These are phyloP conservation scores for Dolichoris vasculosae DNA, from an alignment of 1,140 invertebrate species.

Conservation along the genomic window DNA sequence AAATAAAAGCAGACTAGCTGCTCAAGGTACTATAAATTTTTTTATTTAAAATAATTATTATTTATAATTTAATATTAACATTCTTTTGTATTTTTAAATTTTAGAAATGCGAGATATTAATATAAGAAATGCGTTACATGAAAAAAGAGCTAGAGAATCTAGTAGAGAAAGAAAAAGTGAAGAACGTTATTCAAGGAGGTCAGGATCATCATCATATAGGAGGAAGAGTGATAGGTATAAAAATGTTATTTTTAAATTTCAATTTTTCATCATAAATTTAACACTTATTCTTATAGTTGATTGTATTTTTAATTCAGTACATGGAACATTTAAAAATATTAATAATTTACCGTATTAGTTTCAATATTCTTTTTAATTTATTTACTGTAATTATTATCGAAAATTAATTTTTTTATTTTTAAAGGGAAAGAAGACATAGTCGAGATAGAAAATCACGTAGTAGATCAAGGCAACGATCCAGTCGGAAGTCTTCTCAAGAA, in stretches of 20 bases:
- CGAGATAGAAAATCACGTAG: slow-evolving; percentile 55
- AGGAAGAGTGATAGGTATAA: slow-evolving; percentile 43
- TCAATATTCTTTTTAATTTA: not conserved
- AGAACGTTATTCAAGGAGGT: slow-evolving; percentile 45
- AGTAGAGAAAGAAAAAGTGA: slow-evolving; percentile 46
- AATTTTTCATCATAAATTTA: not conserved
- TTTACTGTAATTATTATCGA: not conserved
- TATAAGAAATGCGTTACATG: slow-evolving; percentile 43
- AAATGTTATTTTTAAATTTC: slow-evolving; percentile 10
- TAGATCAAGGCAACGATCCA: slow-evolving; percentile 59
- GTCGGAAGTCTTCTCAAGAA: slow-evolving; percentile 55
- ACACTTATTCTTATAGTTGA: no score
- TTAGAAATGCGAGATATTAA: slow-evolving; percentile 45
- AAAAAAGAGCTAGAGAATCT: slow-evolving; percentile 35
- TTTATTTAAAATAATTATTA: slow-evolving; percentile 22
- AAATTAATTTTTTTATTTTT: slow-evolving; percentile 3
- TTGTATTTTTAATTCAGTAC: no score
- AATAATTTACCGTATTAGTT: not conserved
- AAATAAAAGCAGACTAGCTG: slow-evolving; percentile 66
- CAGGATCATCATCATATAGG: slow-evolving; percentile 37
- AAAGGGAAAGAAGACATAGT: slow-evolving; percentile 41
- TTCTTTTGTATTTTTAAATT: slow-evolving; percentile 29
- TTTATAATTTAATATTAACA: slow-evolving; percentile 2
- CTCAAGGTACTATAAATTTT: slow-evolving; percentile 65
- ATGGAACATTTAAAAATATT: not conserved